Evolutionary conservation across 2,888 invertebrate genomes (phyloP).

Genomic region (Galerucella pusilla): DNA sequence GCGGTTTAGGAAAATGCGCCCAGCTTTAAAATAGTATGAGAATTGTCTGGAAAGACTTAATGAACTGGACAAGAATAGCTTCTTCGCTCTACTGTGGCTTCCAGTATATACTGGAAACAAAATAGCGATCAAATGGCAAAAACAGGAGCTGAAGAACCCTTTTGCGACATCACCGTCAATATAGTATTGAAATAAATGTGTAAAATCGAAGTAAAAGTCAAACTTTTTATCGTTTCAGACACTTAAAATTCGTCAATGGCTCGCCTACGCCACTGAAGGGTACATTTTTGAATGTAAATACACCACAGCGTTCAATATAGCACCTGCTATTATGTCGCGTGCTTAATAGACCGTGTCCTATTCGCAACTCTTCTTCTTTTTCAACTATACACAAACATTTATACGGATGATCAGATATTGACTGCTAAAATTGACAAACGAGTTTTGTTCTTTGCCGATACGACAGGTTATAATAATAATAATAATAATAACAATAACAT

Average conservation of each 20-base stretch:
- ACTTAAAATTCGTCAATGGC: background rate
- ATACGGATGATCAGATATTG: slow-evolving; percentile 9
- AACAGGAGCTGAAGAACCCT: no score
- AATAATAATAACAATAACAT: background rate
- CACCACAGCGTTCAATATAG: slow-evolving; percentile 25
- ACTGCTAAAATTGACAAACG: slow-evolving; percentile 27
- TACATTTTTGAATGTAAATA: slow-evolving; percentile 21
- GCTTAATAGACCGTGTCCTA: slow-evolving; percentile 38
- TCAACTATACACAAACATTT: slow-evolving; percentile 23
- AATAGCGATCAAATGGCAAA: no score
- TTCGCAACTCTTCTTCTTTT: slow-evolving; percentile 23
- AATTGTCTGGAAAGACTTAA: no score
- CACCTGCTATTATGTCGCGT: slow-evolving; percentile 39
- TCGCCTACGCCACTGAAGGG: slow-evolving; percentile 14
- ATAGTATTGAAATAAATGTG: no score
- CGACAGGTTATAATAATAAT: slow-evolving; percentile 22
- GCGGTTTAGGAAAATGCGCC: no score
- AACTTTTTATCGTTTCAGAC: no score
- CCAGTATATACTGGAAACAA: no score
- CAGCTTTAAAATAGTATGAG: no score
- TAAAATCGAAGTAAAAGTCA: no score
- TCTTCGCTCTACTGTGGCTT: no score
- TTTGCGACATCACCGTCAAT: no score
- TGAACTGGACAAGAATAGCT: no score
- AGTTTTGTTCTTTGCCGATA: slow-evolving; percentile 24